A percentile compares a stretch with the other conserved stretches of the same genome.
Conservation (phyloP, 2,113 vertebrate genomes). For the Anolis sagrei region DNA sequence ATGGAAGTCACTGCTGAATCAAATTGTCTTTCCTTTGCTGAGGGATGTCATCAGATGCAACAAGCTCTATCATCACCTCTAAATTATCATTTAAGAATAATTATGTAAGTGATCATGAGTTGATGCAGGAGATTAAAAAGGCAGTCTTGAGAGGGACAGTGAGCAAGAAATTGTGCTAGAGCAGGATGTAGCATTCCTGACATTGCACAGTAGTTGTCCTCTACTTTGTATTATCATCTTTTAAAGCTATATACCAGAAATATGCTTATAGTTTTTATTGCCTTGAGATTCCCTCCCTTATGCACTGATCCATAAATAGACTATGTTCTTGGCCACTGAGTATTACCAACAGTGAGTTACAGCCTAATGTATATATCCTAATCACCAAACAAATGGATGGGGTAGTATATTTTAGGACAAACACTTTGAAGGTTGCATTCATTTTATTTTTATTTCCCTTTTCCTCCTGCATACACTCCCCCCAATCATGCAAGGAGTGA, state of each 20-base stretch:
- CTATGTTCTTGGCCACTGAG: not conserved
- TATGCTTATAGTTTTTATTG: constrained; percentile 8
- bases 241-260: not conserved
- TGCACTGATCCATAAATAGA: constrained; percentile 10
- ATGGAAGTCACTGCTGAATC: not conserved
- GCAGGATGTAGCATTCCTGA: not conserved
- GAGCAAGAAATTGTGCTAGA: not conserved
- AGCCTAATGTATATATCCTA: constrained; percentile 39
- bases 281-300: not conserved
- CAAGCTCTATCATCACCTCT: not conserved
- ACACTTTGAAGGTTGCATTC: constrained; percentile 38
- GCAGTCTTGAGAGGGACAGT: not conserved
- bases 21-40: not conserved
- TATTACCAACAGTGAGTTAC: not conserved
- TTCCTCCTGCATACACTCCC: not conserved
- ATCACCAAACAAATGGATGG: constrained; percentile 12
- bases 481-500: constrained; percentile 26
- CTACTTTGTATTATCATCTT: not conserved
- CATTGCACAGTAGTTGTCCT: not conserved
- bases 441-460: constrained; percentile 32
- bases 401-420: constrained; percentile 21
- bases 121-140: not conserved
- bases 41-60: not conserved
- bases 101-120: not conserved
- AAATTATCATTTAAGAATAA: not conserved